Conservation (phyloP, 2,888 invertebrate genomes). For the Globia sparganii region DNA sequence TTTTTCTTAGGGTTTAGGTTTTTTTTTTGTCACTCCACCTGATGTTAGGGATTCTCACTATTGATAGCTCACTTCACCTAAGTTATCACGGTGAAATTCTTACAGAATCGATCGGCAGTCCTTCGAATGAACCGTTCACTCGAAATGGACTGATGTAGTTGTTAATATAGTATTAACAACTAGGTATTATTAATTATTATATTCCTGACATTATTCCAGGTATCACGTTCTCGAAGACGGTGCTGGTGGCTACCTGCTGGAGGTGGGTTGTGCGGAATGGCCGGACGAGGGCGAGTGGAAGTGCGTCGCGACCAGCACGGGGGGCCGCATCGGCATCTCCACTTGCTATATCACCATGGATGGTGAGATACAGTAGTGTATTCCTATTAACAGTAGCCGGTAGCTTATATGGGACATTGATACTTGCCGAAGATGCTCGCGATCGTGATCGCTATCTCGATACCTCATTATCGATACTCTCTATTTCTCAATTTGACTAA, state of each 20-base stretch:
- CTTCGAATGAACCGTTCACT: neutral
- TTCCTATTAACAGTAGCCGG: neutral
- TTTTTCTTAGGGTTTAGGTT: no score
- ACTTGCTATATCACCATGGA: slow-evolving; percentile 94
- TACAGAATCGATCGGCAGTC: no score
- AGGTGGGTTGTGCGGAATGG: slow-evolving; percentile 94
- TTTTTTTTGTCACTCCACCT: no score
- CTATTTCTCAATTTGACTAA: no score
- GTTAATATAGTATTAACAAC: no score
- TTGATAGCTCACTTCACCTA: no score
- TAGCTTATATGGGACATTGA: neutral
- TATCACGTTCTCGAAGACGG: slow-evolving; percentile 95
- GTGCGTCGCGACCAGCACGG: slow-evolving; percentile 94
- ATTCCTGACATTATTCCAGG: slow-evolving; percentile 65
- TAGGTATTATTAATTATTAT: neutral
- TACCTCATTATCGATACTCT: no score
- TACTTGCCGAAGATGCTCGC: no score
- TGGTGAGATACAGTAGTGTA: slow-evolving; percentile 92
- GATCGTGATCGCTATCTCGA: no score
- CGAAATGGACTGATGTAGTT: neutral
- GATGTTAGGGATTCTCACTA: no score
- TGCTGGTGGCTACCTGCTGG: slow-evolving; percentile 94
- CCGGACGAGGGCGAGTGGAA: slow-evolving; percentile 97
- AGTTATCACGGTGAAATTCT: no score
- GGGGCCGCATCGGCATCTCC: slow-evolving; percentile 94